phyloP scores from a whole-genome alignment of 2,113 vertebrate species.

The Bambusicola thoracicus region DNA sequence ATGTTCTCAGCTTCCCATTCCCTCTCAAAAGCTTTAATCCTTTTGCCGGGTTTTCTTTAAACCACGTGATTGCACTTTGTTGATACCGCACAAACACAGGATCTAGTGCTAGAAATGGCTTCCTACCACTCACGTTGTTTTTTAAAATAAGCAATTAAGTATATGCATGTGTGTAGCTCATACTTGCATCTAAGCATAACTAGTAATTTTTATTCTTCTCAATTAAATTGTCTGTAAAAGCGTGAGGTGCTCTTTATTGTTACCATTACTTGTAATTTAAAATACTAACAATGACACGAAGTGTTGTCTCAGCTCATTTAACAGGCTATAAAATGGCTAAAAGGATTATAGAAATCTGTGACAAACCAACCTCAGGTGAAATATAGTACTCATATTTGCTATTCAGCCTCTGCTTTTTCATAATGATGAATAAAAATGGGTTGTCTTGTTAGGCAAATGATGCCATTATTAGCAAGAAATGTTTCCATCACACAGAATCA shows the following conservation, averaged over 20 bases:
- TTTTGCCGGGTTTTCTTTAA: neutral
- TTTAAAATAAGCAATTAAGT: constrained; percentile 39
- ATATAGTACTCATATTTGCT: neutral
- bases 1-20: neutral
- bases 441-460: neutral
- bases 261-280: constrained; percentile 35
- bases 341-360: constrained; percentile 10
- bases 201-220: constrained; percentile 42
- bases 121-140: constrained; percentile 10
- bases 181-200: neutral
- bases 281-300: constrained; percentile 24
- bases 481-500: no score
- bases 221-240: constrained; percentile 49
- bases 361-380: constrained; percentile 3
- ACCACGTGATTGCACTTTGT: neutral
- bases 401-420: neutral
- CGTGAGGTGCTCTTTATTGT: constrained; percentile 39
- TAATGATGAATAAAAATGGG: neutral
- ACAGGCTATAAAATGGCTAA: neutral
- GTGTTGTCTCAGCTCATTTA: constrained; percentile 41
- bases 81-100: constrained; percentile 13
- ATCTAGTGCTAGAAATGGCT: constrained; percentile 5
- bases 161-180: neutral
- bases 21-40: neutral
- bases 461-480: neutral